phyloP scores from a whole-genome alignment of 2,113 vertebrate species.

The Heteronetta atricapilla region DNA sequence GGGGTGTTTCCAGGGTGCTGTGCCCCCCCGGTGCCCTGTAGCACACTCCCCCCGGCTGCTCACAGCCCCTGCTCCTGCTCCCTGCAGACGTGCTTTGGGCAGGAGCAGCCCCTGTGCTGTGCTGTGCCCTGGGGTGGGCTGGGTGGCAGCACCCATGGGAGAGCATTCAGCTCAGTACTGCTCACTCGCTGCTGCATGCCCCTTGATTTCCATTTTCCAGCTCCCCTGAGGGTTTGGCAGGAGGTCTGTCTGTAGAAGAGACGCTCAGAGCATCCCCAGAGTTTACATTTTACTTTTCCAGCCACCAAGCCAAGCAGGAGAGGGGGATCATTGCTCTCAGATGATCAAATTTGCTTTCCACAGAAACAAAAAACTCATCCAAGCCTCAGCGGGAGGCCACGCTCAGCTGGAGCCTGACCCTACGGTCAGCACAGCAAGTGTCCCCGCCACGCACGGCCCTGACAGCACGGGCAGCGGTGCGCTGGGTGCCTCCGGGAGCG shows the following conservation, averaged over 20 bases:
- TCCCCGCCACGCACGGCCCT: background rate
- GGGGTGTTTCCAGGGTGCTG: background rate
- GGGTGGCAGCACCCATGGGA: too few relatives aligned
- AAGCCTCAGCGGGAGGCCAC: fast-evolving
- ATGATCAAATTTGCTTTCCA: fast-evolving
- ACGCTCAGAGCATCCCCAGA: background rate
- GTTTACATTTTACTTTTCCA: fast-evolving
- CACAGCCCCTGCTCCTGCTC: too few relatives aligned
- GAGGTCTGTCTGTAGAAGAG: background rate
- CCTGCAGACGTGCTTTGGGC: too few relatives aligned
- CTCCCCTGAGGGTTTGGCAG: fast-evolving
- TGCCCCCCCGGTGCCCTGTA: too few relatives aligned
- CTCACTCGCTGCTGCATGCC: fast-evolving
- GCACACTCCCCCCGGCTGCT: too few relatives aligned
- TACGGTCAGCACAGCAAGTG: background rate
- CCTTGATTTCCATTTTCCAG: fast-evolving
- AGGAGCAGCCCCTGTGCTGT: too few relatives aligned
- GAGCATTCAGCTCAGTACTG: too few relatives aligned
- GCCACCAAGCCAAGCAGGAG: background rate
- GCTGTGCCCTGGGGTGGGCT: too few relatives aligned
- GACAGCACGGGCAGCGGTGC: too few relatives aligned
- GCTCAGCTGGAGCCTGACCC: background rate
- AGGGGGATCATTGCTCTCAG: background rate
- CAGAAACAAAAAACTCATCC: fast-evolving
- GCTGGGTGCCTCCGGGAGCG: background rate